These are phyloP conservation scores for Entomobrya multifasciata DNA, from an alignment of 2,888 invertebrate genomes.

Conservation along the genomic window DNA sequence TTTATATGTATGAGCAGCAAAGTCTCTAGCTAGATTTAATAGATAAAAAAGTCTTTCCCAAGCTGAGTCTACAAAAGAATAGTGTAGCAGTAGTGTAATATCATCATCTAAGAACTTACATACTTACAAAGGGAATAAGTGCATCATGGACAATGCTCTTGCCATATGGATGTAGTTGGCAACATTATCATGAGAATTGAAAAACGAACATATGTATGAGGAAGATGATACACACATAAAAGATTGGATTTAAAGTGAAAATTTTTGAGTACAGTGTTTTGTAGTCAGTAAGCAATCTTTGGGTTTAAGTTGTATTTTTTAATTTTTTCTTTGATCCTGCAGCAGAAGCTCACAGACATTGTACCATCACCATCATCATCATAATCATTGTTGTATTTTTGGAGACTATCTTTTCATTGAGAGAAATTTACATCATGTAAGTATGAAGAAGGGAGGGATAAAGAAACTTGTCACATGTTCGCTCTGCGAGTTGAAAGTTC, in stretches of 20 bases:
- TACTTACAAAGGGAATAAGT: slow-evolving; percentile 25
- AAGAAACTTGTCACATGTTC: not conserved
- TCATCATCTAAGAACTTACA: not conserved
- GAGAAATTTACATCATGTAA: not conserved
- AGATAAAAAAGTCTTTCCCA: slow-evolving; percentile 18
- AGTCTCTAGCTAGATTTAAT: slow-evolving; percentile 39
- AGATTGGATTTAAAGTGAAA: slow-evolving; percentile 46
- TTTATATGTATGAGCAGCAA: slow-evolving; percentile 69
- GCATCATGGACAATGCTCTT: slow-evolving; percentile 65
- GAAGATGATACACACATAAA: slow-evolving; percentile 31
- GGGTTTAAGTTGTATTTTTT: slow-evolving; percentile 48
- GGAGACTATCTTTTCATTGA: slow-evolving; percentile 7
- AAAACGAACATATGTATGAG: slow-evolving; percentile 37
- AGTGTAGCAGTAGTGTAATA: not conserved
- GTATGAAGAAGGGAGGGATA: not conserved
- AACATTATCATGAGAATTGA: slow-evolving; percentile 63
- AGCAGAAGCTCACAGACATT: not conserved
- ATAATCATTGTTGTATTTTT: not conserved
- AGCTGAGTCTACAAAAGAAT: not conserved
- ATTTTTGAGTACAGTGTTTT: not conserved
- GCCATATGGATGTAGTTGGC: slow-evolving; percentile 52
- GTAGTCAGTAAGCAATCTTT: not conserved
- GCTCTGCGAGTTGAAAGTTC: not conserved
- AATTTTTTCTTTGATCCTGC: slow-evolving; percentile 1
- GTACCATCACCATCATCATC: not conserved